Evolutionary conservation across 2,888 invertebrate species (phyloP).

Genomic region (Cyaniris semiargus): DNA sequence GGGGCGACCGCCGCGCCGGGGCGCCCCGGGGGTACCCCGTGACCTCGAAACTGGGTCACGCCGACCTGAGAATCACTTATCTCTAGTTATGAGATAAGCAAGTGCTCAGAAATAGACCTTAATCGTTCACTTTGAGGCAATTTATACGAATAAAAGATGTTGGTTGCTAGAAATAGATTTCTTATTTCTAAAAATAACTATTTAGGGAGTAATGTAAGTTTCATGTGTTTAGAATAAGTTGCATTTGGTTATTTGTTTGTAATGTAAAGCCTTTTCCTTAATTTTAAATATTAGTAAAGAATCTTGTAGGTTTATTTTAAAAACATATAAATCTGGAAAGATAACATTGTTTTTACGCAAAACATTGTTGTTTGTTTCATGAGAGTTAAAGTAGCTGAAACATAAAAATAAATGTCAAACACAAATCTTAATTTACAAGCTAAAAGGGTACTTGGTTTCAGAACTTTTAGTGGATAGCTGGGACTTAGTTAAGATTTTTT

Average conservation of each 20-base stretch:
- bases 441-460: background rate
- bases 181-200: background rate
- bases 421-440: background rate
- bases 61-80: conserved; percentile 35
- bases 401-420: background rate
- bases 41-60: conserved; percentile 38
- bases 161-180: background rate
- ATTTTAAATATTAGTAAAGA: too few species aligned
- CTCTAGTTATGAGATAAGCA: conserved; percentile 35
- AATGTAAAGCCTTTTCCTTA: too few species aligned
- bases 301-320: background rate
- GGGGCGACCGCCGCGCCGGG: background rate
- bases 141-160: conserved; percentile 17
- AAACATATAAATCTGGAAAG: background rate
- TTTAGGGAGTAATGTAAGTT: background rate
- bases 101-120: conserved; percentile 27
- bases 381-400: background rate
- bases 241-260: too few species aligned
- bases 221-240: background rate
- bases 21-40: conserved; percentile 28
- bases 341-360: background rate
- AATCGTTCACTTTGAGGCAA: conserved; percentile 15
- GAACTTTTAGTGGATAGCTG: background rate
- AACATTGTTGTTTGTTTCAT: background rate
- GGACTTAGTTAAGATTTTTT: background rate